phyloP scores from a whole-genome alignment of 2,888 invertebrate genomes.

The Ditylenchus weischeri region DNA sequence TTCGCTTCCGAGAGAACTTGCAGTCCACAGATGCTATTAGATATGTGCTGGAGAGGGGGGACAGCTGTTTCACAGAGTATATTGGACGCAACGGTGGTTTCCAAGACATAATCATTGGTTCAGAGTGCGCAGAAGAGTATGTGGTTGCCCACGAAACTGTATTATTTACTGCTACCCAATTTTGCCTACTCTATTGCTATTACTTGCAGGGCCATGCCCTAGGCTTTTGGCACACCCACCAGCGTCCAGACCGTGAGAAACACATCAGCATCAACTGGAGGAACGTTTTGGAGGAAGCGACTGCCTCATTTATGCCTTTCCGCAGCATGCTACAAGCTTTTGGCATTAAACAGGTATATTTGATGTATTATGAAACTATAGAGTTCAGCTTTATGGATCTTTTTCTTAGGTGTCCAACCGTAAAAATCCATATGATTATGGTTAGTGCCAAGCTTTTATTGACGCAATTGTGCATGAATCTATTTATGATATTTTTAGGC shows the following conservation, averaged over 20 bases:
- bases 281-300: slow-evolving; percentile 34
- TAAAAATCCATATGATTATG: slow-evolving; percentile 55
- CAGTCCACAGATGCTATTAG: slow-evolving; percentile 50
- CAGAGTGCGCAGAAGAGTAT: slow-evolving; percentile 58
- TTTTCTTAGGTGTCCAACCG: slow-evolving; percentile 52
- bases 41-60: slow-evolving; percentile 56
- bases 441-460: slow-evolving; percentile 24
- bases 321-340: slow-evolving; percentile 57
- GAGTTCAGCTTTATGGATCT: background rate
- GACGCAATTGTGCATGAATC: slow-evolving; percentile 30
- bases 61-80: slow-evolving; percentile 57
- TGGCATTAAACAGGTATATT: slow-evolving; percentile 52
- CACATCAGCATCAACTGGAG: slow-evolving; percentile 45
- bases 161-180: background rate
- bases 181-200: background rate
- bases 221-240: slow-evolving; percentile 59
- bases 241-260: slow-evolving; percentile 53
- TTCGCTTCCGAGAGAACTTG: slow-evolving; percentile 54
- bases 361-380: slow-evolving; percentile 3
- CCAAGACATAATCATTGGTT: slow-evolving; percentile 56
- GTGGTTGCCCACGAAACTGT: slow-evolving; percentile 57
- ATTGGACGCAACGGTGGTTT: slow-evolving; percentile 57
- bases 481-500: background rate
- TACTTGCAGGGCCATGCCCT: slow-evolving; percentile 49
- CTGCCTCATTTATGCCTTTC: slow-evolving; percentile 57